These are phyloP conservation scores for Megalonaias nervosa DNA, from an alignment of 1,140 invertebrate genomes.

Conservation along the genomic window DNA sequence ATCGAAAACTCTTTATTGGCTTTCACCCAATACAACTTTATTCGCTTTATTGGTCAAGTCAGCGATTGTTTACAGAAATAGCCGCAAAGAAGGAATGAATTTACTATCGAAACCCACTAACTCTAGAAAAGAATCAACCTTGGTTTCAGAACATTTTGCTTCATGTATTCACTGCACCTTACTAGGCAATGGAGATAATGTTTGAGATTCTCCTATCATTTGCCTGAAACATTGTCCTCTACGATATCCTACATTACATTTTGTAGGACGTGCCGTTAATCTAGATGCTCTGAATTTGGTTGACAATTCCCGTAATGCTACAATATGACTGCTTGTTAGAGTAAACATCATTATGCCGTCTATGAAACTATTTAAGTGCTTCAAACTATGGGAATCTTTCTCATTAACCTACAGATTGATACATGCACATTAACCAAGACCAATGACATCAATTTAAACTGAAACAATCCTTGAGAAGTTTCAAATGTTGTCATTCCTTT, in stretches of 20 bases:
- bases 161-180: constrained; percentile 66
- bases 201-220: constrained; percentile 32
- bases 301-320: constrained; percentile 18
- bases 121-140: too few relatives aligned
- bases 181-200: constrained; percentile 53
- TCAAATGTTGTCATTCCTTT: constrained; percentile 39
- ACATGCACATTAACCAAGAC: constrained; percentile 50
- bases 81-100: too few relatives aligned
- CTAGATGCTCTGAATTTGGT: constrained; percentile 10
- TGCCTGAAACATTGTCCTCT: constrained; percentile 42
- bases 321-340: constrained; percentile 30
- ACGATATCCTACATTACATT: constrained; percentile 34
- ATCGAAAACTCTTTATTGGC: too few relatives aligned
- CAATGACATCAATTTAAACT: constrained; percentile 44
- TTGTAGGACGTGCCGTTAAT: constrained; percentile 27
- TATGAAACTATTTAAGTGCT: constrained; percentile 25
- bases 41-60: too few relatives aligned
- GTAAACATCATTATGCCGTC: constrained; percentile 34
- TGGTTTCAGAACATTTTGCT: constrained; percentile 53
- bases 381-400: constrained; percentile 17
- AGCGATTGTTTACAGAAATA: too few relatives aligned
- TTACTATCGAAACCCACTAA: too few relatives aligned
- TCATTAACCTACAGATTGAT: constrained; percentile 56
- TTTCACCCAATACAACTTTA: too few relatives aligned
- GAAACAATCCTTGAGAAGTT: constrained; percentile 27